Evolutionary conservation across 2,888 invertebrate genomes (phyloP).

Genomic region (Drosophila austrosaltans): DNA sequence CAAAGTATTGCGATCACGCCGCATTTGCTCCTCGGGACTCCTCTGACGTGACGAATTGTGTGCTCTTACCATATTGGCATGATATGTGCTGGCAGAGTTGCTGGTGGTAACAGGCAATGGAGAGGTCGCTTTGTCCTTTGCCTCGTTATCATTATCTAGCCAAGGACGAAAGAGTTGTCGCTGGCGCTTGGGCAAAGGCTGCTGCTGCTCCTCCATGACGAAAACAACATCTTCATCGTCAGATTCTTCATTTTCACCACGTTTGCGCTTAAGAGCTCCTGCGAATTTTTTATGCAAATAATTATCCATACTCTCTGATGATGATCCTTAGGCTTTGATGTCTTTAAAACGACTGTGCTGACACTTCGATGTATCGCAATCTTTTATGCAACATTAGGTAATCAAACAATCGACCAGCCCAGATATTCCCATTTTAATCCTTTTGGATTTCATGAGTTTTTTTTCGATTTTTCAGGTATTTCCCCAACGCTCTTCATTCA

Average conservation of each 20-base stretch:
- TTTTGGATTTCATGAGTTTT: background rate
- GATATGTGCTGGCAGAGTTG: slow-evolving; percentile 41
- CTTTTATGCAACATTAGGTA: slow-evolving; percentile 75
- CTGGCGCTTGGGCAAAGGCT: slow-evolving; percentile 47
- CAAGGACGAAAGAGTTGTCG: slow-evolving; percentile 61
- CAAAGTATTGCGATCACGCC: slow-evolving; percentile 70
- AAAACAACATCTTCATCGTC: slow-evolving; percentile 62
- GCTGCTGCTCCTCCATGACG: slow-evolving; percentile 43
- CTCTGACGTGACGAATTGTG: slow-evolving; percentile 49
- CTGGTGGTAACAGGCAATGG: background rate
- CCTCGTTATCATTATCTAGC: slow-evolving; percentile 39
- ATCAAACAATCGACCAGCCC: slow-evolving; percentile 21
- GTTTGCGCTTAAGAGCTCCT: slow-evolving; percentile 58
- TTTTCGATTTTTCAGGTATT: slow-evolving; percentile 55
- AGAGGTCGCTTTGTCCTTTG: slow-evolving; percentile 22
- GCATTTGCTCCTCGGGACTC: slow-evolving; percentile 65
- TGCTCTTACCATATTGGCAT: slow-evolving; percentile 67
- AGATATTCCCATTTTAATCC: slow-evolving; percentile 57
- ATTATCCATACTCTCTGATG: slow-evolving; percentile 23
- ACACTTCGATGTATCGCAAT: slow-evolving; percentile 33
- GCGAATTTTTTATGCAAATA: slow-evolving; percentile 67
- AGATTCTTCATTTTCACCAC: slow-evolving; percentile 44
- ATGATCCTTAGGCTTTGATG: slow-evolving; percentile 31
- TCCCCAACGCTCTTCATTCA: slow-evolving; percentile 71
- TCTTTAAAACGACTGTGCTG: slow-evolving; percentile 46